phyloP scores from a whole-genome alignment of 2,797 vertebrate genomes.

The Saguinus oedipus region DNA sequence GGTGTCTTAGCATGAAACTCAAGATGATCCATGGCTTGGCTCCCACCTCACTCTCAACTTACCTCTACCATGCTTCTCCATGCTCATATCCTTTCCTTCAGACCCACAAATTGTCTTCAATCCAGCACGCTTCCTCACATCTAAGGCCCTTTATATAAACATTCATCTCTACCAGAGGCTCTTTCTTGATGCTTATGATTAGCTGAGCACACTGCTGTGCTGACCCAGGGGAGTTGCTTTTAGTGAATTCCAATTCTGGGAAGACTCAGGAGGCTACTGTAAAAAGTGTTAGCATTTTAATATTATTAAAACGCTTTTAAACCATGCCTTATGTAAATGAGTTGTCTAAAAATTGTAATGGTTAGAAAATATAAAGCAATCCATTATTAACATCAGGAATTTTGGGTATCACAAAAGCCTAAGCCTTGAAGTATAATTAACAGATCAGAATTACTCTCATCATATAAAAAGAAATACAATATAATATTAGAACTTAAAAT shows the following conservation, averaged over 20 bases:
- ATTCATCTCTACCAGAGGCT: background rate
- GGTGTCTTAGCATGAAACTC: background rate
- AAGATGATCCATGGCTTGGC: background rate
- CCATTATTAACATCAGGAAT: slow-evolving; percentile 23
- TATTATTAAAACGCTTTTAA: slow-evolving; percentile 46
- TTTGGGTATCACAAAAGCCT: background rate
- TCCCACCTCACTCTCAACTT: background rate
- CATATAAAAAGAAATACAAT: background rate
- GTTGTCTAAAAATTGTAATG: slow-evolving; percentile 33
- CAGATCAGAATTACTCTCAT: slow-evolving; percentile 1
- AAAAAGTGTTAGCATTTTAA: slow-evolving; percentile 1
- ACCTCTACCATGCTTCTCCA: background rate
- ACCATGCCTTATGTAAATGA: background rate
- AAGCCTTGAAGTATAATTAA: slow-evolving; percentile 38
- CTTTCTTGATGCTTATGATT: slow-evolving; percentile 30
- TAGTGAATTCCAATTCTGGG: slow-evolving; percentile 14
- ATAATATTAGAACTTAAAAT: slow-evolving; percentile 22
- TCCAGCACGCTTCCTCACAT: background rate
- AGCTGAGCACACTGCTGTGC: background rate
- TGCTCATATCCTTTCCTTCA: too few relatives aligned
- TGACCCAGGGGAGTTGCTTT: slow-evolving; percentile 23
- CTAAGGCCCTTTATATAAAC: background rate
- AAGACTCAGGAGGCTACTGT: background rate
- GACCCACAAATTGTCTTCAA: background rate
- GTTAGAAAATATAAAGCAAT: background rate